Evolutionary conservation across 2,888 invertebrate species (phyloP).

Genomic region (Rhogogaster chlorosoma): DNA sequence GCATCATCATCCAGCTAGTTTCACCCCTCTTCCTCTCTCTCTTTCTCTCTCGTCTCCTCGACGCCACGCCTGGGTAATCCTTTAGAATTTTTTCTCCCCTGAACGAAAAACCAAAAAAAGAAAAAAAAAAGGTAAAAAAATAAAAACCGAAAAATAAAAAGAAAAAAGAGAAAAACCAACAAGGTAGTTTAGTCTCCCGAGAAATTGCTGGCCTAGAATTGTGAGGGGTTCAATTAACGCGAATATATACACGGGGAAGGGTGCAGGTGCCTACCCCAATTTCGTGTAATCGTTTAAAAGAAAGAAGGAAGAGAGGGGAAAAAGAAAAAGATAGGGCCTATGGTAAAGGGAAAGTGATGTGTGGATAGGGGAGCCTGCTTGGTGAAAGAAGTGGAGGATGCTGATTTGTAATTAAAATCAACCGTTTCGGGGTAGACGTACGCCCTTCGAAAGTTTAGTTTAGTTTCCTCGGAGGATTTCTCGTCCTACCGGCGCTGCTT

Average conservation of each 20-base stretch:
- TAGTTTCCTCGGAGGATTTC: not conserved
- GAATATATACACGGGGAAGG: not conserved
- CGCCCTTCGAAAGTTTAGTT: not conserved
- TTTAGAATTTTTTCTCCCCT: not conserved
- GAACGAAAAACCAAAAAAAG: not conserved
- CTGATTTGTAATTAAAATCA: slow-evolving; percentile 38
- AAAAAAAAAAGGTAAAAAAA: not conserved
- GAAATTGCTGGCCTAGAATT: not conserved
- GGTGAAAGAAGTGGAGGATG: not conserved
- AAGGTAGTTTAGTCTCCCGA: not conserved
- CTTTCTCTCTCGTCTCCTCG: not conserved
- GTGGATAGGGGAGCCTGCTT: not conserved
- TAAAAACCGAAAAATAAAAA: not conserved
- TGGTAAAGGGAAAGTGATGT: not conserved
- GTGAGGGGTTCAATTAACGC: slow-evolving; percentile 30
- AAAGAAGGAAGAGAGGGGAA: not conserved
- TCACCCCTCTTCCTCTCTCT: not conserved
- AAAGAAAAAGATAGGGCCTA: not conserved
- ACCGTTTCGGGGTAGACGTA: not conserved
- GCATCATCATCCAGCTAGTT: slow-evolving; percentile 16
- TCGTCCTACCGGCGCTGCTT: not conserved
- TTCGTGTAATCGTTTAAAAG: not conserved
- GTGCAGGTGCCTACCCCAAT: not conserved
- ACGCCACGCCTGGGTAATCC: slow-evolving; percentile 10
- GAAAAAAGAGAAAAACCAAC: not conserved